phyloP scores from a whole-genome alignment of 2,797 vertebrate genomes.

The Myotis pilosus region DNA sequence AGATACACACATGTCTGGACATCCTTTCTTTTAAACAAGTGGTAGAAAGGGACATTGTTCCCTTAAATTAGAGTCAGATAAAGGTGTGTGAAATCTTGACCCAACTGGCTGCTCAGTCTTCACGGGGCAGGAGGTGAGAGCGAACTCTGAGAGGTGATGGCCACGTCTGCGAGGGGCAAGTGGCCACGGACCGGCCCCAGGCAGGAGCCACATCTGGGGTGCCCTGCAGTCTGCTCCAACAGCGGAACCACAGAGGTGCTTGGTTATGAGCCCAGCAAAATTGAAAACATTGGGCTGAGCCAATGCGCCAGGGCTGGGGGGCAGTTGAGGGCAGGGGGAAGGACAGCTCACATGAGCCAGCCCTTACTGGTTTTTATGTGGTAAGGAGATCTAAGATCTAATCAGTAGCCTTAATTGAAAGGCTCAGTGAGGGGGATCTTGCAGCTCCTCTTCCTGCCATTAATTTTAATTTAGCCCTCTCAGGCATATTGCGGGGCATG shows the following conservation, averaged over 20 bases:
- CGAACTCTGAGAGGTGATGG: background rate
- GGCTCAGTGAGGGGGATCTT: background rate
- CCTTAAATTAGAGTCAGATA: background rate
- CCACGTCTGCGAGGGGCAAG: background rate
- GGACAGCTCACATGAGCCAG: background rate
- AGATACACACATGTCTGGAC: background rate
- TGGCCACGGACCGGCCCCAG: fast-evolving
- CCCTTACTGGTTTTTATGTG: background rate
- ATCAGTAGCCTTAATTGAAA: constrained; percentile 57
- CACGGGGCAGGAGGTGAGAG: background rate
- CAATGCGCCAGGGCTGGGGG: background rate
- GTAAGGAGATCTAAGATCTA: constrained; percentile 39
- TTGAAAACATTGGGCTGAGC: background rate
- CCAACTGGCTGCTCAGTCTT: background rate
- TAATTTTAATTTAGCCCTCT: constrained; percentile 14
- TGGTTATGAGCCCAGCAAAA: background rate
- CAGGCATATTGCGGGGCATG: background rate
- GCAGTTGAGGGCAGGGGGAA: background rate
- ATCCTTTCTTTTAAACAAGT: background rate
- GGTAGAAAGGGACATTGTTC: background rate
- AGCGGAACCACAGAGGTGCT: background rate
- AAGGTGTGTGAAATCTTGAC: background rate
- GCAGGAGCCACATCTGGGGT: background rate
- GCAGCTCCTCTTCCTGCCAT: constrained; percentile 18
- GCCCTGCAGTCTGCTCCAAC: background rate